Conservation (phyloP, 2,113 vertebrate genomes). For the Limnothrissa miodon region DNA sequence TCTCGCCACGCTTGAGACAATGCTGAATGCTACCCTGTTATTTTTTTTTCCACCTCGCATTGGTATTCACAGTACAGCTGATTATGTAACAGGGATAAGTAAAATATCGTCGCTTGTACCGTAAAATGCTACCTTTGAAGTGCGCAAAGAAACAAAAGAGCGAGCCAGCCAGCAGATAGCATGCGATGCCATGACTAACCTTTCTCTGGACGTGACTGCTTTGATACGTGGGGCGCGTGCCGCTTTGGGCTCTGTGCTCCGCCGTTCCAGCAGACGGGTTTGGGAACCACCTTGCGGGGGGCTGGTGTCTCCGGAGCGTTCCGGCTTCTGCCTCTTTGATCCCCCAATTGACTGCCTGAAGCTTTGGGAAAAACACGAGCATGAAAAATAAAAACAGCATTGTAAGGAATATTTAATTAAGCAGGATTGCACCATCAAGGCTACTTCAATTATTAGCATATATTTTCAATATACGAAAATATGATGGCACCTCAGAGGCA, state of each 20-base stretch:
- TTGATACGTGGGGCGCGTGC: conserved; percentile 32
- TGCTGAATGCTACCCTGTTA: background rate
- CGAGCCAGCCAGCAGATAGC: background rate
- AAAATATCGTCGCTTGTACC: background rate
- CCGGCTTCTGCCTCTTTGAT: background rate
- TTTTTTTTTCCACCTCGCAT: background rate
- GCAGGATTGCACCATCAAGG: background rate
- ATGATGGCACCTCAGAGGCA: background rate
- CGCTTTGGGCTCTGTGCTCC: conserved; percentile 53
- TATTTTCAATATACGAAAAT: background rate
- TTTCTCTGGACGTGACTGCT: conserved; percentile 50
- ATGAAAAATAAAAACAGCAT: background rate
- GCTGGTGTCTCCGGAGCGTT: conserved; percentile 74
- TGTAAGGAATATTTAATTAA: conserved; percentile 11
- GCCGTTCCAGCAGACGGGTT: conserved; percentile 71
- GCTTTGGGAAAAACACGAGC: background rate
- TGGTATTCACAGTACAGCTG: background rate
- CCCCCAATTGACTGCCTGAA: conserved; percentile 22
- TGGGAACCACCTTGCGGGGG: conserved; percentile 74
- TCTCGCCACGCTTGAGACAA: background rate
- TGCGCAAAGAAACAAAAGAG: background rate
- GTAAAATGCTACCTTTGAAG: background rate
- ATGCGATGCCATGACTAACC: conserved; percentile 36
- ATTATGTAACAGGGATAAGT: background rate
- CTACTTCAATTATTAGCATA: background rate